Evolutionary conservation across 2,113 vertebrate species (phyloP).

Genomic region (Manacus vitellinus): DNA sequence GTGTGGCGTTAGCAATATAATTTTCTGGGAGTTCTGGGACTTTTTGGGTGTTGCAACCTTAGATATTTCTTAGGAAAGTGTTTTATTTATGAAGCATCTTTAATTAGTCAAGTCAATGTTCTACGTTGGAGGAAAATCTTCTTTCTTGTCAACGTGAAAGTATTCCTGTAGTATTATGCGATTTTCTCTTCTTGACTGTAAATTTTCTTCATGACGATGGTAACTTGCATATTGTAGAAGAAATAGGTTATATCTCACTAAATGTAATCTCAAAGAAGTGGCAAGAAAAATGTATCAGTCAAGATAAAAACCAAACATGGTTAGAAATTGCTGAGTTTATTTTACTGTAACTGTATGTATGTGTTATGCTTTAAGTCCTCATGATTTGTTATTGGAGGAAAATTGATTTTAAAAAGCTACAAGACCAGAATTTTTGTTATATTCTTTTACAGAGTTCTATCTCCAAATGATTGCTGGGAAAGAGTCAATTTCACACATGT

Average conservation of each 20-base stretch:
- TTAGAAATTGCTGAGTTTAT: background rate
- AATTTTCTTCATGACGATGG: background rate
- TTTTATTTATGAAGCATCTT: conserved; percentile 27
- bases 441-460: background rate
- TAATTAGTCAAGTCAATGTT: background rate
- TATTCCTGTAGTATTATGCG: background rate
- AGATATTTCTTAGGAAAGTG: background rate
- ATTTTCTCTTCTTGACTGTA: background rate
- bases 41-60: background rate
- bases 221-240: background rate
- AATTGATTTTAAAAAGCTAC: background rate
- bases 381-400: background rate
- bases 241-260: background rate
- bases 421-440: background rate
- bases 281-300: background rate
- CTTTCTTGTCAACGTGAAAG: background rate
- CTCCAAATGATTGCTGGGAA: background rate
- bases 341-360: background rate
- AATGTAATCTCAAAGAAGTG: background rate
- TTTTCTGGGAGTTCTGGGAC: conserved; percentile 15
- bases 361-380: background rate
- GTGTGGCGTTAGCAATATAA: background rate
- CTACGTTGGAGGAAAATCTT: background rate
- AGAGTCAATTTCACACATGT: background rate
- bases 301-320: background rate